Base-by-base conservation (phyloP, 2,888 invertebrate species). In the Omphaloscelis lunosa region DNA sequence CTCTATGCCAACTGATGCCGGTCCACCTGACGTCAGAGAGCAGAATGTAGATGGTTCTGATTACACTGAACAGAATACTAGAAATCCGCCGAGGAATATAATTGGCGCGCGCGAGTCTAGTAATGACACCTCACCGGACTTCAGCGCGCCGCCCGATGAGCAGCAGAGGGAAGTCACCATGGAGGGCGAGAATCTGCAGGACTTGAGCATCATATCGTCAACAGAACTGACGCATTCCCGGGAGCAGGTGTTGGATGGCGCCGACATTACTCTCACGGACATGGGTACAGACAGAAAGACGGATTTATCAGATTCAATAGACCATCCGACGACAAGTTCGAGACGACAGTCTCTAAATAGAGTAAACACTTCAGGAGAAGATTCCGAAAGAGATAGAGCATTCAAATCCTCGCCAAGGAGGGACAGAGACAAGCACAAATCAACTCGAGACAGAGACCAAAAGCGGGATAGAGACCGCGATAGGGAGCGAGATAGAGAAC, bases 151-250 rank as follows among this genome's bases (percentile, higher is more conserved):
- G 17, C 90, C 92, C 2, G 94, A 93, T 29, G 94, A 93, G 20
- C 93, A 94, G 72, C 97, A 97, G 82, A 93, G 97, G 56, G 97
- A 97, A 89, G 92, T 97, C 20, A 96, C 95, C 62, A 95, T 97
- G 93, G 97, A 97, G 86, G 97, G 97, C 0, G 97, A 97, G 89
- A 97, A 97, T 89, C 89, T 97, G 77, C 95, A 96, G 84, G 97
- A 97, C 84, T 87, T 96, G 80, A 95, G 96, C 86, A 89, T 91
- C 59, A 92, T 94, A 67, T 93, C 95, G 6, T 93, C 95, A 4
- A 88, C 91, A 3, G 96, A 96, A 15, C 85, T 94, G 77, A 89
- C 94, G 0, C 94, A 92, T 79, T 92, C 95, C 12, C 94, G 97
- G 11, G 97, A 97, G 77, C 96, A 96, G 80, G 94, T 96, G 15